A percentile compares a stretch with the other conserved stretches of the same genome.
phyloP scores from a whole-genome alignment of 2,888 invertebrate genomes.

The Oscheius onirici region DNA sequence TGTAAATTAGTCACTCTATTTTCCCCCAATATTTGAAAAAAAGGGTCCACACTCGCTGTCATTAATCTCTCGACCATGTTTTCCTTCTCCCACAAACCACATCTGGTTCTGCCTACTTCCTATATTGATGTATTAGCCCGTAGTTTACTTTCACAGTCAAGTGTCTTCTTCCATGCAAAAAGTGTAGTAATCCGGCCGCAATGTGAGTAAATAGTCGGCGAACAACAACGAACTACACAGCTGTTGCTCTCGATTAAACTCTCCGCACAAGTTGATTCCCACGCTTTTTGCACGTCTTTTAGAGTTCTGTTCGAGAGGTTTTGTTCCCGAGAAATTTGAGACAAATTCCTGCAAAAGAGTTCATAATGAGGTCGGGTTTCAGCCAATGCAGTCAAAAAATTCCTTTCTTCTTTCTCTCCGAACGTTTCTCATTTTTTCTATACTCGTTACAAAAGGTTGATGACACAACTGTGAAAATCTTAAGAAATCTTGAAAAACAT shows the following conservation, averaged over 20 bases:
- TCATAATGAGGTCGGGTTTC: background rate
- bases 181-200: background rate
- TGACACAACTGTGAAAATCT: no score
- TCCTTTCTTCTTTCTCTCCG: no score
- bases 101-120: background rate
- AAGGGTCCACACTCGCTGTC: no score
- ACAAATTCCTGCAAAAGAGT: background rate
- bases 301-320: background rate
- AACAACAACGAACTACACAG: slow-evolving; percentile 25
- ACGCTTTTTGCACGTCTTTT: slow-evolving; percentile 8
- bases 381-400: no score
- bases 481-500: no score
- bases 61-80: background rate
- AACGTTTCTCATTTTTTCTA: no score
- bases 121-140: background rate
- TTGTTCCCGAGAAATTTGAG: background rate
- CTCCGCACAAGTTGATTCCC: background rate
- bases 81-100: background rate
- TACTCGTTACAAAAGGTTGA: no score
- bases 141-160: background rate
- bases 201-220: background rate
- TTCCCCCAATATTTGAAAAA: no score
- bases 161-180: background rate
- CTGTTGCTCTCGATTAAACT: slow-evolving; percentile 15
- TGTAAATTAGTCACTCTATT: no score